Evolutionary conservation across 2,797 vertebrate genomes (phyloP).

Genomic region (Thalassophryne amazonica): DNA sequence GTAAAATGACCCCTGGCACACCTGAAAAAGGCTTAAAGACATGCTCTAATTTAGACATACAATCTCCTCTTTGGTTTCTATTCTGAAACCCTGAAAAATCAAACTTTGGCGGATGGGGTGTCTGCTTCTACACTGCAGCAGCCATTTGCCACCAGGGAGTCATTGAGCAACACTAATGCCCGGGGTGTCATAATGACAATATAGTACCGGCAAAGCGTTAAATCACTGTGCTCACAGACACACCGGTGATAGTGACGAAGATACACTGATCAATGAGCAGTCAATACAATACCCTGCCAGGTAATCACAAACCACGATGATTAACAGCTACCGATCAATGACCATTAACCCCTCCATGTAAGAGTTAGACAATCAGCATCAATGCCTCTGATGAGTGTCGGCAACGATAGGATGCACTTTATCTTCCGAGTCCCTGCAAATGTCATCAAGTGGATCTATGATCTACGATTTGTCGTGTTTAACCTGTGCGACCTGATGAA

Average conservation of each 20-base stretch:
- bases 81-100: conserved; percentile 11
- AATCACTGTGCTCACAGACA: conserved; percentile 69
- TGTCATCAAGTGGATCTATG: conserved; percentile 30
- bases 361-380: conserved; percentile 46
- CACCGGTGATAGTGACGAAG: conserved; percentile 42
- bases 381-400: conserved; percentile 29
- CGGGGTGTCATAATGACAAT: conserved; percentile 59
- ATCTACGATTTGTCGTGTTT: conserved; percentile 34
- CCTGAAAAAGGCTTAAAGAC: no score
- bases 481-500: conserved; percentile 26
- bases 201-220: conserved; percentile 64
- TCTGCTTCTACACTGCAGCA: conserved; percentile 30
- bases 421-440: conserved; percentile 39
- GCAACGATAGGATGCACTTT: conserved; percentile 34
- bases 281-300: conserved; percentile 68
- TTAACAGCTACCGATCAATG: conserved; percentile 71
- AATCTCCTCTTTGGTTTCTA: background rate
- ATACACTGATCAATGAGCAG: conserved; percentile 58
- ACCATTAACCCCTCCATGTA: conserved; percentile 64
- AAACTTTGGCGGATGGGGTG: conserved; percentile 22
- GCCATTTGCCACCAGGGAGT: conserved; percentile 56
- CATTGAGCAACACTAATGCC: conserved; percentile 44
- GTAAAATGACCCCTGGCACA: no score
- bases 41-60: background rate
- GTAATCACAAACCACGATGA: conserved; percentile 73